Base-by-base conservation (phyloP, 2,888 invertebrate genomes). In the Scaptomyza flava region DNA sequence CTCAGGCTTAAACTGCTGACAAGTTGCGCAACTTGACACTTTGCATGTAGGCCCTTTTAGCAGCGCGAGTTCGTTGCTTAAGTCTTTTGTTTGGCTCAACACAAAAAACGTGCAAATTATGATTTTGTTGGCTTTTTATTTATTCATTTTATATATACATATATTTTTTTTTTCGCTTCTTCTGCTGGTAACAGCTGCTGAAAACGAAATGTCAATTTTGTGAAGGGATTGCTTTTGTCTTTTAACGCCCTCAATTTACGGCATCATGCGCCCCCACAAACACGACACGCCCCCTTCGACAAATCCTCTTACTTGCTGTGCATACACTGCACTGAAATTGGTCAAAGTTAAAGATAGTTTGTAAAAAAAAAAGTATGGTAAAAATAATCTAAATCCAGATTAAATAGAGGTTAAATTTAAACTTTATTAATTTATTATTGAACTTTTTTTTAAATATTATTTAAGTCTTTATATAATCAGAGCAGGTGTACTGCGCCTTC, bases 11-110 rank as follows among this genome's bases (percentile, higher is more conserved):
- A 78, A 42, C 51, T 17, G 77, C 80, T 82, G 83, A 72, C 79
- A 77, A 79, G 73, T 85, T 85, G 88, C 89, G 89, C 89, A 85
- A 85, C 80, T 85, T 87, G 88, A 89, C 89, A 89, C 84, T 87
- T 81, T 79, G 86, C 81, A 79, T 80, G 64, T 76, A 47, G 64
- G 88, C 84, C 84, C 89, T 89, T 89, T 72, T 9, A 6, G 53
- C 72, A 64, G 79, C 86, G 72, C 86, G 72, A 84, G 87, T 87
- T 83, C 68, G 87, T 87, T 83, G 77, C 82, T 47, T 81, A 83
- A 83, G 82, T 83, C 82, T 83, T 88, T 83, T 87, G 89, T 83
- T 83, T 86, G 67, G 57, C 61, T 50, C 83, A 72, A 87, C 89
- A 88, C 81, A 73, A 70, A 80, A 88, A 88, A 82, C 88, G 89